These are phyloP conservation scores for Myathropa florea DNA, from an alignment of 2,888 invertebrate genomes.

Conservation along the genomic window DNA sequence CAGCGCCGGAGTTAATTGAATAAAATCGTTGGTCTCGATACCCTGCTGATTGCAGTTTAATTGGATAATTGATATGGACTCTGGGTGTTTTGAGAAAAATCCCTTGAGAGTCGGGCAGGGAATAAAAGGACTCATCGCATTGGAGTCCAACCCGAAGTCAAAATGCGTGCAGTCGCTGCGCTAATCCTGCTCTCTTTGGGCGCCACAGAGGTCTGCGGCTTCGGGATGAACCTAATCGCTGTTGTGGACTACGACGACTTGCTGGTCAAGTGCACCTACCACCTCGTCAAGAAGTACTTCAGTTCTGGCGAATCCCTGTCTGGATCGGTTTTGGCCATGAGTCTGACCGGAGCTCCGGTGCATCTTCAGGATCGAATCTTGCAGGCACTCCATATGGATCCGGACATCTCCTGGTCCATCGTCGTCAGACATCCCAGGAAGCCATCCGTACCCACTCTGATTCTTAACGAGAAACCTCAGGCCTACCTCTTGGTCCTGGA, in stretches of 20 bases:
- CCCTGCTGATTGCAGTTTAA: constrained; percentile 38
- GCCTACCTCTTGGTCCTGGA: constrained; percentile 78
- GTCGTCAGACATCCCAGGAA: constrained; percentile 69
- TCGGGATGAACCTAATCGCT: constrained; percentile 74
- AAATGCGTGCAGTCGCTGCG: background rate
- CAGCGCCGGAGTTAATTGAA: background rate
- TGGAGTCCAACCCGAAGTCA: background rate
- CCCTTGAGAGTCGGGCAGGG: background rate
- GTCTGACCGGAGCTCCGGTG: constrained; percentile 64
- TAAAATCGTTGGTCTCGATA: constrained; percentile 20
- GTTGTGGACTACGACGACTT: constrained; percentile 69
- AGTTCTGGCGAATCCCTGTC: constrained; percentile 74
- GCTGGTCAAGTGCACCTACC: constrained; percentile 72
- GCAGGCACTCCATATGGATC: constrained; percentile 70
- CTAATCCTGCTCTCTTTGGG: background rate
- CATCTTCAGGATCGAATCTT: constrained; percentile 74
- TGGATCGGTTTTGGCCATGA: constrained; percentile 75
- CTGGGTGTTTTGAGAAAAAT: constrained; percentile 12
- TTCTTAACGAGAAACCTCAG: constrained; percentile 77
- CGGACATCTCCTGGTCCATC: constrained; percentile 73
- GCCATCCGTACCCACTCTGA: background rate
- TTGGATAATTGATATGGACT: constrained; percentile 23
- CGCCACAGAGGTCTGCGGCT: constrained; percentile 39
- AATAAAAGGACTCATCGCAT: background rate
- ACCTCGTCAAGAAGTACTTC: constrained; percentile 76